These are phyloP conservation scores for Sinhomidia bicolor DNA, from an alignment of 2,888 invertebrate species.

Conservation along the genomic window DNA sequence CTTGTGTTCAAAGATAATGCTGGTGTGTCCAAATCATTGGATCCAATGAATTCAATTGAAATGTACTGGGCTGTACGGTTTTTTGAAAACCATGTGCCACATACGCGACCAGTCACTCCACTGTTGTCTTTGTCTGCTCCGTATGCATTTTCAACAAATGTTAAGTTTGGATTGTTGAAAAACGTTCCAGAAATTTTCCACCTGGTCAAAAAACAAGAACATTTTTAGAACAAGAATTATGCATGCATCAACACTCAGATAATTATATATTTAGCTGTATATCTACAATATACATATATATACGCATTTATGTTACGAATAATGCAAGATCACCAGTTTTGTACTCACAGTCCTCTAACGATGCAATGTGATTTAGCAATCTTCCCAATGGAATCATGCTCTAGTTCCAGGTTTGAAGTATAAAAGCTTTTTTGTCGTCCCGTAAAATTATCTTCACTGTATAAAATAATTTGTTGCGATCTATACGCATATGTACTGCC, in stretches of 20 bases:
- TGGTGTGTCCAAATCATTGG: conserved; percentile 72
- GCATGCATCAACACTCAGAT: not conserved
- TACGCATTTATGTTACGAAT: no score
- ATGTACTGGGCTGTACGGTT: conserved; percentile 74
- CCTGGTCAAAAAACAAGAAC: conserved; percentile 36
- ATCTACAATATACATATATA: no score
- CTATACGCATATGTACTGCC: conserved; percentile 33
- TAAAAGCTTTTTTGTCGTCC: conserved; percentile 71
- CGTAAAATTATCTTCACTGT: conserved; percentile 65
- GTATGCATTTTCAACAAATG: conserved; percentile 73
- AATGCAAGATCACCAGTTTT: no score
- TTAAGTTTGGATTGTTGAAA: conserved; percentile 67
- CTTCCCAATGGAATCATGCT: conserved; percentile 66
- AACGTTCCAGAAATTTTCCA: conserved; percentile 76
- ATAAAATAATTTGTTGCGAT: conserved; percentile 73
- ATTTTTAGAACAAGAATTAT: not conserved
- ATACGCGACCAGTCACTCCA: conserved; percentile 62
- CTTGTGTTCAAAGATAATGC: conserved; percentile 67
- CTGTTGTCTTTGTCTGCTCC: conserved; percentile 69
- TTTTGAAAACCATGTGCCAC: conserved; percentile 70
- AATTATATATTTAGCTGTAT: no score
- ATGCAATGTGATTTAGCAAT: conserved; percentile 75
- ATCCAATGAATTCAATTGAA: conserved; percentile 72
- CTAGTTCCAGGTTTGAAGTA: conserved; percentile 52
- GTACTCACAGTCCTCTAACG: conserved; percentile 73